These are phyloP conservation scores for Atherix ibis DNA, from an alignment of 2,888 invertebrate species.

Conservation along the genomic window DNA sequence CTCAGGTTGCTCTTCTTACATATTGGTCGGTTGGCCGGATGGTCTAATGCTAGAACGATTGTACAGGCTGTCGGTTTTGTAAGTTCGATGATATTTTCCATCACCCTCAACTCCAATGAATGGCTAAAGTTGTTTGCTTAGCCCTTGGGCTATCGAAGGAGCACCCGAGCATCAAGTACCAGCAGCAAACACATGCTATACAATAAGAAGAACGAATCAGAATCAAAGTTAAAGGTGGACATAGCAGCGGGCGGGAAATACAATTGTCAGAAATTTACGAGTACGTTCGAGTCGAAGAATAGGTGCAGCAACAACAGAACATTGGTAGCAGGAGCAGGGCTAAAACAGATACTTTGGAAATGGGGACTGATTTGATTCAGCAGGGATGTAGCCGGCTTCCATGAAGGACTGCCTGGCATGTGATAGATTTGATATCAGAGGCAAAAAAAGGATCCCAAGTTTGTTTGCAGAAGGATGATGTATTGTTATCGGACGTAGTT, in stretches of 20 bases:
- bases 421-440: slow-evolving; percentile 11
- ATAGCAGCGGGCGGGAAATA: too few species aligned
- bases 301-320: too few species aligned
- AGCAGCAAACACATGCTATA: not conserved
- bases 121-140: slow-evolving; percentile 13
- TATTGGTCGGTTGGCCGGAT: too few species aligned
- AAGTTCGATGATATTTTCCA: slow-evolving; percentile 7
- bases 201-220: not conserved
- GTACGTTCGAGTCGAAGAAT: too few species aligned
- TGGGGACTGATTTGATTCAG: too few species aligned
- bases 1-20: too few species aligned
- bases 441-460: slow-evolving; percentile 22
- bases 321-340: too few species aligned
- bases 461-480: slow-evolving; percentile 29
- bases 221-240: too few species aligned
- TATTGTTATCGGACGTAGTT: slow-evolving; percentile 26
- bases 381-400: not conserved
- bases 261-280: too few species aligned
- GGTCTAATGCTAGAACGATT: too few species aligned
- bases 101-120: slow-evolving; percentile 11
- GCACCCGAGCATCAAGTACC: slow-evolving; percentile 7
- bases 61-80: not conserved
- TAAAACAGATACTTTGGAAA: too few species aligned
- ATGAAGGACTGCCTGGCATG: slow-evolving; percentile 7
- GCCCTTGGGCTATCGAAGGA: slow-evolving; percentile 12